A percentile compares a stretch with the other conserved stretches of the same genome.
These are phyloP conservation scores for Dendrocincla tyrannina DNA, from an alignment of 2,797 vertebrate species.

Conservation along the genomic window DNA sequence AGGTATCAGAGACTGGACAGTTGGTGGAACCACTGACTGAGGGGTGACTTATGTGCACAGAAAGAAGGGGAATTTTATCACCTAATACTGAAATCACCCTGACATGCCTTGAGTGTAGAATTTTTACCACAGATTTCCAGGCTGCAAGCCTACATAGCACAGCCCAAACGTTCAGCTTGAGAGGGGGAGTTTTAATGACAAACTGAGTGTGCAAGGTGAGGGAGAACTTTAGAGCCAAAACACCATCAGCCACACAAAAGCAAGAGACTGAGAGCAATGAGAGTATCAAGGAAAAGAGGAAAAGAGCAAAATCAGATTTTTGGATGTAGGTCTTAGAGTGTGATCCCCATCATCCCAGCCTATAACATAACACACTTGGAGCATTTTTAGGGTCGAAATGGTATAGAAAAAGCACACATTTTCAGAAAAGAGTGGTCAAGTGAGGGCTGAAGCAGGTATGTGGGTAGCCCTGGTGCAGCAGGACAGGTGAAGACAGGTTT, in stretches of 20 bases:
- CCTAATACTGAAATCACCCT: slow-evolving; percentile 21
- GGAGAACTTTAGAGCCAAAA: background rate
- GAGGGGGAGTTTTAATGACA: background rate
- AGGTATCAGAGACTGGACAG: background rate
- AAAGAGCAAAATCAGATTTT: background rate
- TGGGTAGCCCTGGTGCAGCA: background rate
- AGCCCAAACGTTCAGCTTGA: background rate
- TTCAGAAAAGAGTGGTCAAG: background rate
- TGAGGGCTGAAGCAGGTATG: background rate
- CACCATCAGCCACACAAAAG: background rate
- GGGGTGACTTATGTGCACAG: background rate
- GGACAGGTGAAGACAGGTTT: background rate
- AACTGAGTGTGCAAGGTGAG: background rate
- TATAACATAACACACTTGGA: background rate
- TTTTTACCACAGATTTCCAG: background rate
- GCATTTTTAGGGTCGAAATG: accelerated
- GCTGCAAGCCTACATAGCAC: background rate
- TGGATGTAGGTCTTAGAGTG: background rate
- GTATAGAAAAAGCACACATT: background rate
- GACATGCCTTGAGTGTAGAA: background rate
- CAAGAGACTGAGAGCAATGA: background rate
- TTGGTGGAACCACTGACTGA: background rate
- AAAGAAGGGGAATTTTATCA: slow-evolving; percentile 6
- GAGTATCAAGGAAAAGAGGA: background rate
- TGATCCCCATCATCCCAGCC: background rate